These are phyloP conservation scores for Phortica variegata DNA, from an alignment of 1,140 invertebrate genomes.

Conservation along the genomic window DNA sequence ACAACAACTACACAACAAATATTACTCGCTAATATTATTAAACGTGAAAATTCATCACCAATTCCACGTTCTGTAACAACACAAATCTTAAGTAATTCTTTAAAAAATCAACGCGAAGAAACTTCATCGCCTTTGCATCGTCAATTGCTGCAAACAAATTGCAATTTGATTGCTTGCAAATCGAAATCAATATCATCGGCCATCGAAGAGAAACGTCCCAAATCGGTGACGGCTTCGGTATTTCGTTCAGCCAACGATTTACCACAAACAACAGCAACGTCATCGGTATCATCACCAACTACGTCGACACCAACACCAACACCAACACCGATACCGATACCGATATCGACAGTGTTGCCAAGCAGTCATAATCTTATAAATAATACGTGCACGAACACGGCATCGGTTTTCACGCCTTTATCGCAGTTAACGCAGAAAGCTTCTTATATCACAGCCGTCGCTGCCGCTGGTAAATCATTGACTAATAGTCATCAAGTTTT, in stretches of 20 bases:
- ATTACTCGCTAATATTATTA: slow-evolving; percentile 29
- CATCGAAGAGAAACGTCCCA: slow-evolving; percentile 45
- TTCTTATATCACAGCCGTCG: not conserved
- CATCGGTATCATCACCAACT: slow-evolving; percentile 10
- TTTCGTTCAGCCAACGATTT: slow-evolving; percentile 27
- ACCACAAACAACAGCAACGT: slow-evolving; percentile 13
- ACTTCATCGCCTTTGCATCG: too few relatives aligned
- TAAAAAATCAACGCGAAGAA: too few relatives aligned
- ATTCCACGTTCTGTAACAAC: slow-evolving; percentile 37
- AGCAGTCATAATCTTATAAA: too few relatives aligned
- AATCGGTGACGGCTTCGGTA: slow-evolving; percentile 53
- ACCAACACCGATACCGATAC: slow-evolving; percentile 6
- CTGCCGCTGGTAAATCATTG: too few relatives aligned
- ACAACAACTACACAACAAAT: slow-evolving; percentile 11
- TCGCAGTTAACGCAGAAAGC: slow-evolving; percentile 5
- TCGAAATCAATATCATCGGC: slow-evolving; percentile 13
- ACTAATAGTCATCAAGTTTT: too few relatives aligned
- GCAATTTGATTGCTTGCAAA: slow-evolving; percentile 8
- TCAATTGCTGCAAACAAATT: too few relatives aligned
- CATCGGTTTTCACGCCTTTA: slow-evolving; percentile 21
- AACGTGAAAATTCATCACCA: slow-evolving; percentile 37
- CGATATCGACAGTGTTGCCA: slow-evolving; percentile 11
- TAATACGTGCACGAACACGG: too few relatives aligned
- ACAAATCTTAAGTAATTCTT: slow-evolving; percentile 26
- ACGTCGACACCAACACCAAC: slow-evolving; percentile 22